phyloP scores from a whole-genome alignment of 2,888 invertebrate species.

The Tenthredo mesomela region DNA sequence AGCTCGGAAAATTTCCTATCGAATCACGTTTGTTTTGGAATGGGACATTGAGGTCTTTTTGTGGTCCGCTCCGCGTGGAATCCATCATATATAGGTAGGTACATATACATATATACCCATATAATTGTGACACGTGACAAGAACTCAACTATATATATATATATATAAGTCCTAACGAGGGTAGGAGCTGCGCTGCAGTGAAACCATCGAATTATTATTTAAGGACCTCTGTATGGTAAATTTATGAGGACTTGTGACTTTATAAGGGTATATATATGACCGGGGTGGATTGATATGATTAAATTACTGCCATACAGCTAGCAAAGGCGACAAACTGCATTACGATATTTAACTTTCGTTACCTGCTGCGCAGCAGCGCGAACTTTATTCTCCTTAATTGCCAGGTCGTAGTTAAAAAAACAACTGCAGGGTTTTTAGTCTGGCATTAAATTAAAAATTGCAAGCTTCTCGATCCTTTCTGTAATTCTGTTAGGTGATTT shows the following conservation, averaged over 20 bases:
- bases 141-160: not conserved
- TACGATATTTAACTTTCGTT: not conserved
- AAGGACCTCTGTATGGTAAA: conserved; percentile 33
- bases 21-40: no score
- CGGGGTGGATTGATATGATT: not conserved
- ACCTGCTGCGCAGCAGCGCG: not conserved
- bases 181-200: conserved; percentile 40
- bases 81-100: not conserved
- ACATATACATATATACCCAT: not conserved
- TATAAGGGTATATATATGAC: not conserved
- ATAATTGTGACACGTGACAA: conserved; percentile 25
- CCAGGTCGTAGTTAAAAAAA: not conserved
- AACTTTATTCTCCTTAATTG: not conserved
- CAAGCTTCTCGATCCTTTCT: not conserved
- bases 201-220: conserved; percentile 50
- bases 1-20: no score
- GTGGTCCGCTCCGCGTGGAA: no score
- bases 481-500: not conserved
- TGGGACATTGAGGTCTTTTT: no score
- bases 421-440: not conserved
- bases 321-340: not conserved
- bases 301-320: not conserved
- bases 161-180: conserved; percentile 41
- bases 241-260: conserved; percentile 20
- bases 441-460: not conserved